These are phyloP conservation scores for Spheniscus mendiculus DNA, from an alignment of 2,113 vertebrate species.

Conservation along the genomic window DNA sequence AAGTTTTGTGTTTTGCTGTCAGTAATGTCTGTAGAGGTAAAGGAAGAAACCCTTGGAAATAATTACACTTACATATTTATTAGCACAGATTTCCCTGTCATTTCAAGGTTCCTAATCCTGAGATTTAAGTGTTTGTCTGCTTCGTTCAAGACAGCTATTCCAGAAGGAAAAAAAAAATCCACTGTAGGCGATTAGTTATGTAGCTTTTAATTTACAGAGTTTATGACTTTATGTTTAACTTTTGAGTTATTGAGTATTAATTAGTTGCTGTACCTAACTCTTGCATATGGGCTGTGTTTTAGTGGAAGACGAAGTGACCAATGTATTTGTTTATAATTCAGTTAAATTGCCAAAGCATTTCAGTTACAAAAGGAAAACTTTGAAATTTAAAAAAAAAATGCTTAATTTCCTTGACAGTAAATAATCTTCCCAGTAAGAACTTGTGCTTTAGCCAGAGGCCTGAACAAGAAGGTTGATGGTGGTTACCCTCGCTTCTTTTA, in stretches of 20 bases:
- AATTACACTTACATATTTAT: neutral
- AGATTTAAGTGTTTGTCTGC: neutral
- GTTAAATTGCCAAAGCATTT: neutral
- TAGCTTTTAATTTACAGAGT: neutral
- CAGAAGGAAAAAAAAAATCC: neutral
- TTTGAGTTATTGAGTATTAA: neutral
- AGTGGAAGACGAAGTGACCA: neutral
- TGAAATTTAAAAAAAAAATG: neutral
- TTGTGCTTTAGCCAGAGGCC: neutral
- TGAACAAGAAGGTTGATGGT: neutral
- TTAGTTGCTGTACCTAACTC: neutral
- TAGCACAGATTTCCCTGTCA: neutral
- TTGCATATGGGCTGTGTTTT: neutral
- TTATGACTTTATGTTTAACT: neutral
- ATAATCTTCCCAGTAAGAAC: neutral
- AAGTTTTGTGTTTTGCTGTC: conserved; percentile 24
- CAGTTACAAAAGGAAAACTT: neutral
- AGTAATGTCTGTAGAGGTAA: conserved; percentile 13
- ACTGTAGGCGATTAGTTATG: neutral
- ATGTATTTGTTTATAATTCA: neutral
- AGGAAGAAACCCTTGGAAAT: neutral
- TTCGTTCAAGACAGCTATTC: neutral
- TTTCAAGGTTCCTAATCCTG: neutral
- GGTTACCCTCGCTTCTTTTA: neutral
- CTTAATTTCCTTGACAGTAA: neutral